These are phyloP conservation scores for Drosophila carrolli DNA, from an alignment of 1,140 invertebrate genomes.

Conservation along the genomic window DNA sequence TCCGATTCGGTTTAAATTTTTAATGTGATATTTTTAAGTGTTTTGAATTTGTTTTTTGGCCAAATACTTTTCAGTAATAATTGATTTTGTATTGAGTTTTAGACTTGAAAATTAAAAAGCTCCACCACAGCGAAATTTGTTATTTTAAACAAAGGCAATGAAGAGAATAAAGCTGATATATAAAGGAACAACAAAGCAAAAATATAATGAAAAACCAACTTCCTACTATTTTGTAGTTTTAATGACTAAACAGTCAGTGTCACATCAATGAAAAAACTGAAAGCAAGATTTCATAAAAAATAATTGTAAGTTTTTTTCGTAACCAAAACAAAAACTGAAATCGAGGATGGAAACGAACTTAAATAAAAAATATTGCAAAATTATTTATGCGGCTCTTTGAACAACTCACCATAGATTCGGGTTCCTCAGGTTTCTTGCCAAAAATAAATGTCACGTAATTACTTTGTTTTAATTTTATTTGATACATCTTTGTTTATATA, in stretches of 20 bases:
- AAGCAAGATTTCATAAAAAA: constrained; percentile 40
- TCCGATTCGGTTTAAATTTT: constrained; percentile 64
- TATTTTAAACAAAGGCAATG: constrained; percentile 47
- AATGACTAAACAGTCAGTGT: constrained; percentile 55
- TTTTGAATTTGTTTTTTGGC: constrained; percentile 65
- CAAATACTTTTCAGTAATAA: constrained; percentile 57
- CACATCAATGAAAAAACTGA: constrained; percentile 46
- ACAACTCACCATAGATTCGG: not conserved
- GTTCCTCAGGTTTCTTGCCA: constrained; percentile 3
- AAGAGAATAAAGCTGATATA: constrained; percentile 32
- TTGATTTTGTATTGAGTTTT: constrained; percentile 39
- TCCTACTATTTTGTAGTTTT: constrained; percentile 82
- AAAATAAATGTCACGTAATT: not conserved
- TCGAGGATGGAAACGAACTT: constrained; percentile 42
- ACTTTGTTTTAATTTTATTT: constrained; percentile 55
- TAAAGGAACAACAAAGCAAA: constrained; percentile 29
- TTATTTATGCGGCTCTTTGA: constrained; percentile 4
- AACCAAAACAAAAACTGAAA: constrained; percentile 44
- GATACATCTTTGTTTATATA: constrained; percentile 74
- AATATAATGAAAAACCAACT: constrained; percentile 54
- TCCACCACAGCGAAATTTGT: constrained; percentile 36
- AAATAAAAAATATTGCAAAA: constrained; percentile 52
- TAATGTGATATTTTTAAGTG: constrained; percentile 77
- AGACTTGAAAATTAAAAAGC: constrained; percentile 23
- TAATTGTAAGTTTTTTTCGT: constrained; percentile 53